These are phyloP conservation scores for Philotrypesis tridentata DNA, from an alignment of 1,140 invertebrate genomes.

Conservation along the genomic window DNA sequence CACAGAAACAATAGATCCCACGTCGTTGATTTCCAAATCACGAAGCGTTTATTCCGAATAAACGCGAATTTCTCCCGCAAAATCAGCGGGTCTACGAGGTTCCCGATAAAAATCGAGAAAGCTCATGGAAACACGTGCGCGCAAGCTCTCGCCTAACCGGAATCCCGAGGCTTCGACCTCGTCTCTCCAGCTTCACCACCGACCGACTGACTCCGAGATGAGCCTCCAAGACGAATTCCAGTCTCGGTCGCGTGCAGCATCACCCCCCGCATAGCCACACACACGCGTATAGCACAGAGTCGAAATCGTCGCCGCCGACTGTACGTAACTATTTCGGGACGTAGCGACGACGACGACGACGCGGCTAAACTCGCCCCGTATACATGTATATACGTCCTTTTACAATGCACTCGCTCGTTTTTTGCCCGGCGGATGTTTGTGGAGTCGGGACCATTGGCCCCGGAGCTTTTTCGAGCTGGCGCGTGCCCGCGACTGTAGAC, in stretches of 20 bases:
- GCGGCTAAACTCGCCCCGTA: too few relatives aligned
- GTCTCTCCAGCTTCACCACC: not conserved
- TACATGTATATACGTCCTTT: too few relatives aligned
- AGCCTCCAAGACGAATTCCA: not conserved
- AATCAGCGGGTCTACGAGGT: too few relatives aligned
- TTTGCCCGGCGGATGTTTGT: not conserved
- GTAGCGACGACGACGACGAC: too few relatives aligned
- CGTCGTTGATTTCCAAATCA: too few relatives aligned
- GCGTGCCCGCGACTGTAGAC: not conserved
- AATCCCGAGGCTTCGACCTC: not conserved
- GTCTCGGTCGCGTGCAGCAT: conserved; percentile 56
- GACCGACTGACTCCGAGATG: not conserved
- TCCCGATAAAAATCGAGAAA: too few relatives aligned
- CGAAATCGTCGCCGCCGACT: not conserved
- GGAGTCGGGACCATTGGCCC: not conserved
- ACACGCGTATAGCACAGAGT: too few relatives aligned
- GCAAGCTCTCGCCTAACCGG: too few relatives aligned
- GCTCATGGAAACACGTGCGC: too few relatives aligned
- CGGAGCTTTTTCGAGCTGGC: not conserved
- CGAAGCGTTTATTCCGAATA: too few relatives aligned
- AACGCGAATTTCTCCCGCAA: too few relatives aligned
- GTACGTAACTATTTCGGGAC: conserved; percentile 68
- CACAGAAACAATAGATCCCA: too few relatives aligned
- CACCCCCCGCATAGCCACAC: conserved; percentile 58
- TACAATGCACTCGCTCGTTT: not conserved